Conservation (phyloP, 2,113 vertebrate genomes). For the Epinephelus lanceolatus region DNA sequence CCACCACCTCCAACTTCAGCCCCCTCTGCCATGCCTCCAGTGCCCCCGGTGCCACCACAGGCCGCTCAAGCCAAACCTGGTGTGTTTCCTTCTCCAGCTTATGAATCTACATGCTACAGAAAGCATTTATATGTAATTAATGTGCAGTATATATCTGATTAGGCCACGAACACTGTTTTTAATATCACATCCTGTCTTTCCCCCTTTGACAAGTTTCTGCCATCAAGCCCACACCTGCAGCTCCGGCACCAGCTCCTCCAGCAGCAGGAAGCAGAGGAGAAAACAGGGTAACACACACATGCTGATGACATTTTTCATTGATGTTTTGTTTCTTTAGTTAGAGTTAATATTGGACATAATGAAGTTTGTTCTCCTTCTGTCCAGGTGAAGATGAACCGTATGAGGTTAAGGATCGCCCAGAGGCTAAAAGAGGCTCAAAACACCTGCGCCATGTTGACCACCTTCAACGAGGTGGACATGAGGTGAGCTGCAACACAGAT, state of each 20-base stretch:
- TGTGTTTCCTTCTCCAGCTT: slow-evolving; percentile 64
- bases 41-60: slow-evolving; percentile 85
- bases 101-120: not conserved
- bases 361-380: slow-evolving; percentile 9
- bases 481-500: slow-evolving; percentile 84
- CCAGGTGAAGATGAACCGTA: slow-evolving; percentile 97
- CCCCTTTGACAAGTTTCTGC: slow-evolving; percentile 85
- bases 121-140: not conserved
- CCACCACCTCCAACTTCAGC: slow-evolving; percentile 73
- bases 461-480: slow-evolving; percentile 98
- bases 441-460: slow-evolving; percentile 97
- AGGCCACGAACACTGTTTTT: not conserved
- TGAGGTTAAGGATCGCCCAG: slow-evolving; percentile 95
- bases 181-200: not conserved
- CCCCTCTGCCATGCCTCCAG: slow-evolving; percentile 86
- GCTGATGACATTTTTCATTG: not conserved
- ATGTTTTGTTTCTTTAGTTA: not conserved
- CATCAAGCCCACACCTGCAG: slow-evolving; percentile 85
- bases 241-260: slow-evolving; percentile 65
- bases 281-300: slow-evolving; percentile 88
- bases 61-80: slow-evolving; percentile 89
- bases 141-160: not conserved
- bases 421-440: slow-evolving; percentile 96
- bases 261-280: slow-evolving; percentile 88
- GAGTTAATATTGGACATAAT: not conserved